Evolutionary conservation across 2,113 vertebrate species (phyloP).

Genomic region (Antennarius striatus): DNA sequence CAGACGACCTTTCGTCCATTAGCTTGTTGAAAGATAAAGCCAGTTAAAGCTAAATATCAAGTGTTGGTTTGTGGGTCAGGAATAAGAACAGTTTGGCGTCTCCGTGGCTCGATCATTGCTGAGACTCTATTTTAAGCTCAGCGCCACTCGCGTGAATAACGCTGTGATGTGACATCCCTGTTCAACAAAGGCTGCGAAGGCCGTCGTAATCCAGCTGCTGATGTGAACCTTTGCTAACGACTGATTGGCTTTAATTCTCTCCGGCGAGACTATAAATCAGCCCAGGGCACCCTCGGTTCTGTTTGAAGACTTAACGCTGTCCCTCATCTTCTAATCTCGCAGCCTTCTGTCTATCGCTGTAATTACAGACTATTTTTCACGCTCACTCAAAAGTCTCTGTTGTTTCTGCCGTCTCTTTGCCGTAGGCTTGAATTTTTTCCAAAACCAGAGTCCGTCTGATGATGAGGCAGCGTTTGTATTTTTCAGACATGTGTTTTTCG

Average conservation of each 20-base stretch:
- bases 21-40: too few species aligned
- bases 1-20: too few species aligned
- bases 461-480: slow-evolving; percentile 44
- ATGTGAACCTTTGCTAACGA: slow-evolving; percentile 47
- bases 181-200: slow-evolving; percentile 4
- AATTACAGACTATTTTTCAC: slow-evolving; percentile 52
- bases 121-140: not conserved
- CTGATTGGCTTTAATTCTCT: slow-evolving; percentile 32
- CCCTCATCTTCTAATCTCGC: slow-evolving; percentile 63
- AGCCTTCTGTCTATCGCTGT: slow-evolving; percentile 50
- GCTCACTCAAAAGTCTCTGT: slow-evolving; percentile 40
- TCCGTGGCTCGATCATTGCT: not conserved
- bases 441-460: slow-evolving; percentile 47
- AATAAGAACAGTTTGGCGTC: not conserved
- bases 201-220: slow-evolving; percentile 47
- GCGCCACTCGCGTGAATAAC: not conserved
- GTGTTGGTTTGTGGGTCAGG: slow-evolving; percentile 33
- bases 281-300: slow-evolving; percentile 52
- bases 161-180: not conserved
- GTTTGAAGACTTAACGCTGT: slow-evolving; percentile 53
- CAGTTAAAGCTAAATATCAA: too few species aligned
- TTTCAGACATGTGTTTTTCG: too few species aligned
- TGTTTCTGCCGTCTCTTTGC: slow-evolving; percentile 10
- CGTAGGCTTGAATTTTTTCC: slow-evolving; percentile 35
- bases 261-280: slow-evolving; percentile 39